Conservation (phyloP, 2,888 invertebrate genomes). For the Aricia artaxerxes region DNA sequence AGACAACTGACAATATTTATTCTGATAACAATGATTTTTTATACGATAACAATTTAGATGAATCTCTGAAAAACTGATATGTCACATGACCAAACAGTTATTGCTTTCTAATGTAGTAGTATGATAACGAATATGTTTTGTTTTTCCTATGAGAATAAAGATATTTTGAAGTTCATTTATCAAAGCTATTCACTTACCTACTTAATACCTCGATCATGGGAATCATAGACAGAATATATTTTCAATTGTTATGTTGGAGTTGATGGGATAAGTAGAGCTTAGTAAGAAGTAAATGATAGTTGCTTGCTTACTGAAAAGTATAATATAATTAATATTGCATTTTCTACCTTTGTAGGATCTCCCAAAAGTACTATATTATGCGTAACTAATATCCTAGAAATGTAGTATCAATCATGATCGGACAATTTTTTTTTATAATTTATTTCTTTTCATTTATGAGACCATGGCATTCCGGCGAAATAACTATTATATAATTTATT, state of each 20-base stretch:
- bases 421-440: too few species aligned
- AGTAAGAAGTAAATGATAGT: not conserved
- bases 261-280: not conserved
- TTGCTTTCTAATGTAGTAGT: not conserved
- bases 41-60: not conserved
- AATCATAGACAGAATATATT: too few species aligned
- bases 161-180: not conserved
- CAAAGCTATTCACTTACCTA: not conserved
- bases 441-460: too few species aligned
- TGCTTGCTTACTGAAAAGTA: slow-evolving; percentile 34
- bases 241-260: too few species aligned
- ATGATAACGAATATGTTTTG: not conserved
- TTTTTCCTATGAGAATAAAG: not conserved
- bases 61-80: not conserved
- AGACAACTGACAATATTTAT: not conserved
- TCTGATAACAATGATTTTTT: not conserved
- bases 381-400: not conserved
- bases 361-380: slow-evolving; percentile 37
- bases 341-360: slow-evolving; percentile 50
- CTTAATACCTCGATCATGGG: not conserved
- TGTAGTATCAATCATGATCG: too few species aligned
- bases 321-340: slow-evolving; percentile 40
- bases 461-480: slow-evolving; percentile 48
- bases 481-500: slow-evolving; percentile 34
- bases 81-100: not conserved